Evolutionary conservation across 2,888 invertebrate species (phyloP).

Genomic region (Ctenicera cuprea): DNA sequence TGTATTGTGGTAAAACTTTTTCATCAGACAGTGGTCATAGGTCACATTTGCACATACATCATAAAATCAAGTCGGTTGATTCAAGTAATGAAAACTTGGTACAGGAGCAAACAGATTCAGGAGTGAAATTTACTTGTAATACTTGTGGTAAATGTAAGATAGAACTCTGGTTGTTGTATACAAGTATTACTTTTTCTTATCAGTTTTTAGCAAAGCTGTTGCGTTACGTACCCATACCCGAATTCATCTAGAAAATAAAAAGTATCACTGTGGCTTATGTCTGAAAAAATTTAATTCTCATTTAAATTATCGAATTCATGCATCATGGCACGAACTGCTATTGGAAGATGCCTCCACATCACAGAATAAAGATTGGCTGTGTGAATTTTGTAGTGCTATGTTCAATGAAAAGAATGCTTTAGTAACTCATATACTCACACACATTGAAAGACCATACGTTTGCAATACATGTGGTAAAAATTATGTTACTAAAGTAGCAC

Average conservation of each 20-base stretch:
- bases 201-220: constrained; percentile 22
- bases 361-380: not conserved
- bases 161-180: not conserved
- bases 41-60: not conserved
- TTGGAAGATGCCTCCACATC: not conserved
- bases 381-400: constrained; percentile 31
- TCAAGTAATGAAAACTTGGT: not conserved
- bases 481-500: not conserved
- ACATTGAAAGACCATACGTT: constrained; percentile 31
- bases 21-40: not conserved
- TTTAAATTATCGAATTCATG: constrained; percentile 27
- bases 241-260: constrained; percentile 3
- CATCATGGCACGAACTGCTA: constrained; percentile 15
- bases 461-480: constrained; percentile 26
- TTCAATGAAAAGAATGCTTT: constrained; percentile 18
- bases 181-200: not conserved
- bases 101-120: not conserved
- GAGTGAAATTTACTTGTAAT: constrained; percentile 2
- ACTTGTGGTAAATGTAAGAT: constrained; percentile 21
- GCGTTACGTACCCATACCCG: constrained; percentile 25
- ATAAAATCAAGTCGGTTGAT: not conserved
- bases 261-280: constrained; percentile 11
- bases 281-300: not conserved
- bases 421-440: constrained; percentile 12
- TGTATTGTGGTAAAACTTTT: constrained; percentile 37